Evolutionary conservation across 2,888 invertebrate genomes (phyloP).

Genomic region (Caenorhabditis auriculariae): DNA sequence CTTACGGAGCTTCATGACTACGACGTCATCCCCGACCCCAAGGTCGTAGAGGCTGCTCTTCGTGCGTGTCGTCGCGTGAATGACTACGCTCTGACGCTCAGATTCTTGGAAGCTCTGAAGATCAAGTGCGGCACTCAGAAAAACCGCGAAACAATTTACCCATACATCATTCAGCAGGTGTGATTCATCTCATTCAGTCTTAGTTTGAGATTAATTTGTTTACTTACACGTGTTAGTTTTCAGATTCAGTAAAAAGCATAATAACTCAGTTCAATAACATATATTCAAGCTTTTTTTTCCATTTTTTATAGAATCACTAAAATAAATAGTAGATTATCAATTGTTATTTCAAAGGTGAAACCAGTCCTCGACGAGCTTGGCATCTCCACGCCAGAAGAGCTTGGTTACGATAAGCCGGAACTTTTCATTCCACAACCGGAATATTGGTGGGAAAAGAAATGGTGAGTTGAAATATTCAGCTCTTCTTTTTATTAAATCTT

Average conservation of each 20-base stretch:
- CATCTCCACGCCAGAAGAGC: conserved; percentile 86
- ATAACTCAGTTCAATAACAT: too few species aligned
- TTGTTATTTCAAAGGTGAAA: conserved; percentile 75
- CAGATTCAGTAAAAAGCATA: too few species aligned
- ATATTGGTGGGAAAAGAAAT: conserved; percentile 63
- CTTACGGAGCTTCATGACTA: conserved; percentile 60
- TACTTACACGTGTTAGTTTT: conserved; percentile 83
- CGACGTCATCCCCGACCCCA: conserved; percentile 63
- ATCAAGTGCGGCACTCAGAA: conserved; percentile 73
- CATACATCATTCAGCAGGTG: conserved; percentile 64
- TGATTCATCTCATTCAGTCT: background rate
- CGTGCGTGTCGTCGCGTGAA: conserved; percentile 84
- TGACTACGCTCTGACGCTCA: conserved; percentile 86
- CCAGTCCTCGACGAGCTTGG: conserved; percentile 92
- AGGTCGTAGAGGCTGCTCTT: conserved; percentile 60
- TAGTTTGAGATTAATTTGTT: conserved; percentile 13
- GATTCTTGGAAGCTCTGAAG: conserved; percentile 88
- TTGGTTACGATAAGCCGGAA: conserved; percentile 96
- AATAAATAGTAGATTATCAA: too few species aligned
- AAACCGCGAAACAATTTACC: conserved; percentile 68
- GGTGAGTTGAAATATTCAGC: conserved; percentile 44
- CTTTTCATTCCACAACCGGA: conserved; percentile 79
- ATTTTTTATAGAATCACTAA: background rate
- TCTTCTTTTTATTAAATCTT: conserved; percentile 1
- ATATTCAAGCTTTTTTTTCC: background rate